Base-by-base conservation (phyloP, 2,113 vertebrate genomes). In the Platichthys flesus region DNA sequence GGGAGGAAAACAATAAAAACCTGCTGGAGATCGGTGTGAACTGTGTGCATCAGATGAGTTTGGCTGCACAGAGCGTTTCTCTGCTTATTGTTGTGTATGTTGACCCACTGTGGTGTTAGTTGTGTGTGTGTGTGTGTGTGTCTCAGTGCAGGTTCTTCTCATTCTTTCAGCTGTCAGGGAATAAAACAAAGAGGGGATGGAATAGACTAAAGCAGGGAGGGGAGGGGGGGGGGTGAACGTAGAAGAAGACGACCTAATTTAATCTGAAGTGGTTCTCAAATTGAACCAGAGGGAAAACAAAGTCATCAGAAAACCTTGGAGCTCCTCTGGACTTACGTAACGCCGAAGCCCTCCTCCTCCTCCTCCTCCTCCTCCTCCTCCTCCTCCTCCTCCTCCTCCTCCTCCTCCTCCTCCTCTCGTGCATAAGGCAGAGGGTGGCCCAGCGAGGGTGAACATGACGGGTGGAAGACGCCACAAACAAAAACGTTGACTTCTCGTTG, bases 221-320 rank as follows among this genome's bases (percentile, higher is more conserved):
- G 2, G 24, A 9, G 49, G n/a, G 7, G 57, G 68, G 58, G 77
- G 74, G 78, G 67, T 59, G 60, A 84, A 60, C 71, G 83, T 81
- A 54, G 71, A 55, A 71, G 85, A 84, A 83, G 78, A 85, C 35
- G 61, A 85, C 79, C 82, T 90, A 72, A 87, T 91, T 88, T 89
- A 82, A 89, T 87, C 79, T 76, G 7, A 31, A 31, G 31, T 87
- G 84, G 79, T 82, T 90, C 72, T 83, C 72, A 82, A 81, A 89
- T 85, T 83, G 84, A 87, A 89, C 74, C 66, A 78, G 76, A 73
- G 76, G 85, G 78, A 66, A 85, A 89, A 88, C 87, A 73, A 88
- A 88, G 82, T 92, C 85, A 85, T 88, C 88, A 88, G 58, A 92
- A 90, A 89, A 77, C 49, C 77, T 79, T 23, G 40, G 61, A 79